phyloP scores from a whole-genome alignment of 2,113 vertebrate genomes.

The Rhizomys pruinosus region DNA sequence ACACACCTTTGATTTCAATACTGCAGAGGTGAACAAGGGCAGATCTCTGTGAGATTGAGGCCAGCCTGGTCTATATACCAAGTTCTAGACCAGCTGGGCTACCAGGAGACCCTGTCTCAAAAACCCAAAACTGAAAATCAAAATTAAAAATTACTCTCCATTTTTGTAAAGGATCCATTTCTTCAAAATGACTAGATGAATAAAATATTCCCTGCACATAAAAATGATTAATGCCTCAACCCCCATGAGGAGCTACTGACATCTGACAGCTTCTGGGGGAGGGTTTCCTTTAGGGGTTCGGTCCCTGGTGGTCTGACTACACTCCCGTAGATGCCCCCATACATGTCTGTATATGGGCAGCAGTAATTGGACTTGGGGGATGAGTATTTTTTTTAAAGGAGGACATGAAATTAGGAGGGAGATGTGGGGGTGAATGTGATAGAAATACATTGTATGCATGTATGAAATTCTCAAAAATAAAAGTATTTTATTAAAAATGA shows the following conservation, averaged over 20 bases:
- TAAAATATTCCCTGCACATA: neutral
- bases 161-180: no score
- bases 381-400: neutral
- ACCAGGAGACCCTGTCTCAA: no score
- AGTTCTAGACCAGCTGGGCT: no score
- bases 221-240: neutral
- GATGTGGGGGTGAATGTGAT: neutral
- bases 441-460: neutral
- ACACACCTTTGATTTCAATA: neutral
- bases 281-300: neutral
- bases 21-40: neutral
- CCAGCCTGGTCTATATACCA: neutral
- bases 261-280: neutral
- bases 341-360: no score
- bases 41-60: neutral
- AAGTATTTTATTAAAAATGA: neutral
- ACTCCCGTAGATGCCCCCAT: neutral
- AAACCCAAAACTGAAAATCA: no score
- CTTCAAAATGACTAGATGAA: neutral
- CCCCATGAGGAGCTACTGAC: neutral
- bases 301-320: neutral
- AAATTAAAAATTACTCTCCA: no score
- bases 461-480: neutral
- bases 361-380: neutral
- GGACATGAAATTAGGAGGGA: neutral